Evolutionary conservation across 1,140 invertebrate species (phyloP).

Genomic region (Diplogasteroides magnus): DNA sequence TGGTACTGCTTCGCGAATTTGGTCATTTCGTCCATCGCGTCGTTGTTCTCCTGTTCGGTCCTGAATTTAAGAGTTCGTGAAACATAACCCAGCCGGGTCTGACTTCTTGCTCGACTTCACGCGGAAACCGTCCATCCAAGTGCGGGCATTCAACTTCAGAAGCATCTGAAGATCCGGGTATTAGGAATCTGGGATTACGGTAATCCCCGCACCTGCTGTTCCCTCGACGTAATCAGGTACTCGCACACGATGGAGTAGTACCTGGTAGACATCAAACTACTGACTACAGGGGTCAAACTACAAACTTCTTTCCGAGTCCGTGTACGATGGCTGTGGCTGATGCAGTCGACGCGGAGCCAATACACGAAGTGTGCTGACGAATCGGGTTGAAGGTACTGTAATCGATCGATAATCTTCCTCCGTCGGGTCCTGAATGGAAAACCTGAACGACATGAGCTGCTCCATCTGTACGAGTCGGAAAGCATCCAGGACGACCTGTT

Average conservation of each 20-base stretch:
- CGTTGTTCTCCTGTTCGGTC: slow-evolving; percentile 16
- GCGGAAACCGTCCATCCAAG: slow-evolving; percentile 24
- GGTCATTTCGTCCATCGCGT: slow-evolving; percentile 23
- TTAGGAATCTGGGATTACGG: no score
- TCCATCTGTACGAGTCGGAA: slow-evolving; percentile 17
- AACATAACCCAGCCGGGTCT: no score
- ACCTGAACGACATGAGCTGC: slow-evolving; percentile 4
- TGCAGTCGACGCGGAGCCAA: not conserved
- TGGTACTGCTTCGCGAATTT: slow-evolving; percentile 29
- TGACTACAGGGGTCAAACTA: not conserved
- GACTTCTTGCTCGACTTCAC: not conserved
- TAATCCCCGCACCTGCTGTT: no score
- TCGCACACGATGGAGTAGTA: not conserved
- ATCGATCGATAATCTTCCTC: not conserved
- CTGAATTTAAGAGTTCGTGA: no score
- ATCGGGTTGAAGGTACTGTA: not conserved
- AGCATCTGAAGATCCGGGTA: no score
- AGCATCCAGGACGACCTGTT: slow-evolving; percentile 13
- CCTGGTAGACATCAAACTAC: not conserved
- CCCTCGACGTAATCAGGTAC: not conserved
- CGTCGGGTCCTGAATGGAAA: slow-evolving; percentile 1
- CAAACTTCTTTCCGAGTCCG: not conserved
- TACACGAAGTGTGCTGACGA: slow-evolving; percentile 6
- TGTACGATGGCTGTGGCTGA: not conserved
- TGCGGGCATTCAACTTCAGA: slow-evolving; percentile 28